Evolutionary conservation across 2,888 invertebrate species (phyloP).

Genomic region (Allophyes oxyacanthae): DNA sequence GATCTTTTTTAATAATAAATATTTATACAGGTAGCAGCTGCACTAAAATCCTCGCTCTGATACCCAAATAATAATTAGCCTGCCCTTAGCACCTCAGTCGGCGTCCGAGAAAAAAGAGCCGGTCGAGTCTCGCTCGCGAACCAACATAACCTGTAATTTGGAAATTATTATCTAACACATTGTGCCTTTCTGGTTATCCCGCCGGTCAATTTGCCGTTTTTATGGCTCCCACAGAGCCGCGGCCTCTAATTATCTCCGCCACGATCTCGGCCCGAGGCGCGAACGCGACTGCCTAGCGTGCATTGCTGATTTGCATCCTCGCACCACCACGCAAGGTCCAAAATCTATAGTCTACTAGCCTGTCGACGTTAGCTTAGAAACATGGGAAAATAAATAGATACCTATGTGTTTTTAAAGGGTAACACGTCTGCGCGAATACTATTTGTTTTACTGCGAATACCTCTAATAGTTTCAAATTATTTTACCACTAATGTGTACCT

Average conservation of each 20-base stretch:
- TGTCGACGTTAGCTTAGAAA: constrained; percentile 72
- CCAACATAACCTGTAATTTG: constrained; percentile 88
- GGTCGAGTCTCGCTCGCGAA: constrained; percentile 83
- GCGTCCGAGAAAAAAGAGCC: constrained; percentile 83
- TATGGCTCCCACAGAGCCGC: constrained; percentile 88
- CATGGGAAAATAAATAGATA: constrained; percentile 83
- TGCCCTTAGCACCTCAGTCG: constrained; percentile 88
- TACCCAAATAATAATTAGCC: constrained; percentile 89
- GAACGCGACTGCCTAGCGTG: constrained; percentile 57
- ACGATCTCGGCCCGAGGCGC: constrained; percentile 85
- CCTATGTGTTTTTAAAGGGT: constrained; percentile 73
- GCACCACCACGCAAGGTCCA: constrained; percentile 52
- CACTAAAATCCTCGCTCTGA: constrained; percentile 85
- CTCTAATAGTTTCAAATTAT: constrained; percentile 75
- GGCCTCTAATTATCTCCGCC: constrained; percentile 88
- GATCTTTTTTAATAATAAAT: constrained; percentile 87
- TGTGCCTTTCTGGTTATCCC: constrained; percentile 90
- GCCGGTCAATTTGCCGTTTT: constrained; percentile 90
- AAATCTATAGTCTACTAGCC: constrained; percentile 41
- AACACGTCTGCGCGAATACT: constrained; percentile 83
- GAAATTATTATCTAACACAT: constrained; percentile 90
- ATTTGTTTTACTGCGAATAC: constrained; percentile 85
- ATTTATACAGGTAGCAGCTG: constrained; percentile 90
- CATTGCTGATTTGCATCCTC: constrained; percentile 54
- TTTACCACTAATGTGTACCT: constrained; percentile 57